phyloP scores from a whole-genome alignment of 2,888 invertebrate species.

The Venusia cambrica region DNA sequence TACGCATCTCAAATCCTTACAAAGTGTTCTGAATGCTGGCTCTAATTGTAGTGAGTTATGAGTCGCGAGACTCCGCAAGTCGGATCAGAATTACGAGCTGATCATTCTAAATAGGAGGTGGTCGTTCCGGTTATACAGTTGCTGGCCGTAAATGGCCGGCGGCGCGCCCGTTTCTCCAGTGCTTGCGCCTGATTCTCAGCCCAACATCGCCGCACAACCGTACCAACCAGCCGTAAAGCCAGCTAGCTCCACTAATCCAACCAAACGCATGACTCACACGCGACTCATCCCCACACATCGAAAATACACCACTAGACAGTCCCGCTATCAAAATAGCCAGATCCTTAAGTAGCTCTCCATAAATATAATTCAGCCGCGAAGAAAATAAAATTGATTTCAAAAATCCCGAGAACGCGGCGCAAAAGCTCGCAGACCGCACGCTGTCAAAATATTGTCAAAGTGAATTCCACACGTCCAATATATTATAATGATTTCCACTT shows the following conservation, averaged over 20 bases:
- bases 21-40: slow-evolving; percentile 11
- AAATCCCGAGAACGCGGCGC: slow-evolving; percentile 42
- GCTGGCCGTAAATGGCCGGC: slow-evolving; percentile 69
- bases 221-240: slow-evolving; percentile 16
- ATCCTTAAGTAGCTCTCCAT: slow-evolving; percentile 49
- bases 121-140: slow-evolving; percentile 73
- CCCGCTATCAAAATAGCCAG: slow-evolving; percentile 53
- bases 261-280: slow-evolving; percentile 15
- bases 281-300: slow-evolving; percentile 10
- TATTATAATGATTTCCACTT: slow-evolving; percentile 78
- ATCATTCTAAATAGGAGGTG: slow-evolving; percentile 64
- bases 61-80: slow-evolving; percentile 41
- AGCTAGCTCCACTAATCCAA: slow-evolving; percentile 7
- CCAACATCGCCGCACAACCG: slow-evolving; percentile 18
- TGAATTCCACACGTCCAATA: slow-evolving; percentile 77
- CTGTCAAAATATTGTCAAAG: slow-evolving; percentile 81
- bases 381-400: slow-evolving; percentile 59
- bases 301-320: slow-evolving; percentile 19
- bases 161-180: slow-evolving; percentile 60
- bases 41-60: slow-evolving; percentile 23
- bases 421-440: slow-evolving; percentile 67
- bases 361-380: slow-evolving; percentile 42
- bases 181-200: slow-evolving; percentile 31
- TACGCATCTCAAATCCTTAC: slow-evolving; percentile 13
- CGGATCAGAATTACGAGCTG: slow-evolving; percentile 58